A percentile compares a stretch with the other conserved stretches of the same genome.
Conservation (phyloP, 2,888 invertebrate species). For the Pheosia gnoma region DNA sequence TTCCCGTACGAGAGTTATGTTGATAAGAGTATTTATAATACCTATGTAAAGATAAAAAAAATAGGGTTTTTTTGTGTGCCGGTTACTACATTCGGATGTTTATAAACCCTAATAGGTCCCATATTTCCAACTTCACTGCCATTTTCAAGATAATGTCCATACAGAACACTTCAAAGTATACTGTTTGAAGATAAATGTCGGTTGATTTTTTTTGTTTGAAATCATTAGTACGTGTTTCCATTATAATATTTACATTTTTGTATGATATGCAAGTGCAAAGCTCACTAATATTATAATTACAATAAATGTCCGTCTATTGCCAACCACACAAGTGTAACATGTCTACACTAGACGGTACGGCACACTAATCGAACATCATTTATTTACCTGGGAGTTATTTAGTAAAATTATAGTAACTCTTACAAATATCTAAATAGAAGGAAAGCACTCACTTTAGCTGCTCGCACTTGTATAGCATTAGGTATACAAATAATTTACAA, state of each 20-base stretch:
- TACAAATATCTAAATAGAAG: conserved; percentile 66
- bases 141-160: background rate
- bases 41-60: background rate
- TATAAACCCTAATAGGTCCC: too few relatives aligned
- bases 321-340: conserved; percentile 59
- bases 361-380: conserved; percentile 47
- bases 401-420: conserved; percentile 62
- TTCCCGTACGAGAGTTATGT: conserved; percentile 6
- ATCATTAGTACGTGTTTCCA: conserved; percentile 57
- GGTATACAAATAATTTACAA: conserved; percentile 73
- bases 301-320: conserved; percentile 58
- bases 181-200: background rate
- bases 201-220: conserved; percentile 28
- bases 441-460: conserved; percentile 74
- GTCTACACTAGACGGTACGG: conserved; percentile 62
- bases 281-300: conserved; percentile 77
- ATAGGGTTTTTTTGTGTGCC: background rate
- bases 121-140: background rate
- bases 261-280: conserved; percentile 85
- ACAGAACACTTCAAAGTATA: background rate
- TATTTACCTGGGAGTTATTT: conserved; percentile 48
- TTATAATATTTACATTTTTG: conserved; percentile 72
- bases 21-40: background rate
- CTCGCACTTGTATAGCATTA: conserved; percentile 82
- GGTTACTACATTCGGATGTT: background rate